Evolutionary conservation across 2,888 invertebrate species (phyloP).

Genomic region (Lepidochrysops patricia): DNA sequence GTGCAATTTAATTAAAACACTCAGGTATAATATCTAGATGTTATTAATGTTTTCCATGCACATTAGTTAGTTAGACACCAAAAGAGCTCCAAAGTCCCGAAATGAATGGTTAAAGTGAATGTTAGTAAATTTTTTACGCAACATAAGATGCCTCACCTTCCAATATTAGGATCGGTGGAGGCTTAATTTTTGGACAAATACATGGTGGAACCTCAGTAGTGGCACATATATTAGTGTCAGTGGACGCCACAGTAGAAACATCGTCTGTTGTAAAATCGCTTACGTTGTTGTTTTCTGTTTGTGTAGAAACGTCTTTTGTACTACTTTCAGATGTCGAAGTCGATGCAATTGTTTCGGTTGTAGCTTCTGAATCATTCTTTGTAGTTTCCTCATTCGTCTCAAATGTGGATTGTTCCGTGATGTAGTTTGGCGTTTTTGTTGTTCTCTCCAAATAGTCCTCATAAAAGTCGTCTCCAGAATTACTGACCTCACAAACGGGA

Average conservation of each 20-base stretch:
- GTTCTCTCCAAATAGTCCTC: conserved; percentile 46
- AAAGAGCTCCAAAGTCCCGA: conserved; percentile 34
- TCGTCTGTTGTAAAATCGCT: conserved; percentile 31
- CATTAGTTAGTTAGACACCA: conserved; percentile 49
- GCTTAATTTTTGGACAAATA: conserved; percentile 62
- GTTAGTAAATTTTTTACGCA: conserved; percentile 51
- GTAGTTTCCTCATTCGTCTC: background rate
- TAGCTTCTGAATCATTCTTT: conserved; percentile 22
- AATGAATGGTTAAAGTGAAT: conserved; percentile 44
- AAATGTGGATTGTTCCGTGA: background rate
- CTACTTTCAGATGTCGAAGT: background rate
- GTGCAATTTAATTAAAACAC: conserved; percentile 36
- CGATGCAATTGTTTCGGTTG: conserved; percentile 25
- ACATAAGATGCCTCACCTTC: conserved; percentile 82
- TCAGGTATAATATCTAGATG: background rate
- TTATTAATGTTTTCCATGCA: conserved; percentile 34
- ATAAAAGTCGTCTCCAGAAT: conserved; percentile 50
- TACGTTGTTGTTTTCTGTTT: conserved; percentile 26
- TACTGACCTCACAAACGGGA: conserved; percentile 75
- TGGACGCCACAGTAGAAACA: conserved; percentile 21
- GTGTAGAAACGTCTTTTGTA: conserved; percentile 17
- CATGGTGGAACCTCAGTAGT: conserved; percentile 44
- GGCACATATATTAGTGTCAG: conserved; percentile 32
- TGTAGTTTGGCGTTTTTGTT: conserved; percentile 23
- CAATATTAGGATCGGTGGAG: conserved; percentile 84